Evolutionary conservation across 2,888 invertebrate species (phyloP).

Genomic region (Xylophagus ater): DNA sequence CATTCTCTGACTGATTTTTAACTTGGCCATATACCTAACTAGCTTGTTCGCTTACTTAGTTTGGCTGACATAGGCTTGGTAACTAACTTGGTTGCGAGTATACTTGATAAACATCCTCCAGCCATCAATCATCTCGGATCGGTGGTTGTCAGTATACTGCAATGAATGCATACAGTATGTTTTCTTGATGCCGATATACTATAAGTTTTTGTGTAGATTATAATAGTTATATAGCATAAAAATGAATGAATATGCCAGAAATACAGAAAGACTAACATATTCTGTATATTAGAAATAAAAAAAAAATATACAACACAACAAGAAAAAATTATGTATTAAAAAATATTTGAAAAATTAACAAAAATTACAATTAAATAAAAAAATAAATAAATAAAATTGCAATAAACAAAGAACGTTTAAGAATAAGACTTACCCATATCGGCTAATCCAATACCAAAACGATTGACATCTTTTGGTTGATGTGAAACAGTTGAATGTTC

Average conservation of each 20-base stretch:
- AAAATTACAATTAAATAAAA: neutral
- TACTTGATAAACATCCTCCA: slow-evolving; percentile 6
- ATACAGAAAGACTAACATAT: neutral
- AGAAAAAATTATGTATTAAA: slow-evolving; percentile 5
- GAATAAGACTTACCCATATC: slow-evolving; percentile 32
- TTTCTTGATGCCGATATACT: too few relatives aligned
- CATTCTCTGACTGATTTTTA: neutral
- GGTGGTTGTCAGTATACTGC: neutral
- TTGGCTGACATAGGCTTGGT: too few relatives aligned
- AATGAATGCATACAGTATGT: too few relatives aligned
- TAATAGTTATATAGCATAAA: neutral
- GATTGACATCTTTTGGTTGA: slow-evolving; percentile 35
- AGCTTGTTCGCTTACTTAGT: too few relatives aligned
- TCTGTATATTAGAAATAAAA: neutral
- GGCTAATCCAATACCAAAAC: slow-evolving; percentile 37
- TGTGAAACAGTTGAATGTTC: slow-evolving; percentile 23
- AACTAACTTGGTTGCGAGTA: neutral
- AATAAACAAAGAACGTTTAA: neutral
- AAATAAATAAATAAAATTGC: neutral
- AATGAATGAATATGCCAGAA: slow-evolving; percentile 2
- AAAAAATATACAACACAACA: slow-evolving; percentile 4
- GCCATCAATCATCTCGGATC: slow-evolving; percentile 12
- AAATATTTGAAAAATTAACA: neutral
- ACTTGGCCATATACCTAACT: too few relatives aligned
- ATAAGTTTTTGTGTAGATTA: too few relatives aligned